A percentile compares a stretch with the other conserved stretches of the same genome.
Evolutionary conservation across 2,113 vertebrate genomes (phyloP).

Genomic region (Alces alces): DNA sequence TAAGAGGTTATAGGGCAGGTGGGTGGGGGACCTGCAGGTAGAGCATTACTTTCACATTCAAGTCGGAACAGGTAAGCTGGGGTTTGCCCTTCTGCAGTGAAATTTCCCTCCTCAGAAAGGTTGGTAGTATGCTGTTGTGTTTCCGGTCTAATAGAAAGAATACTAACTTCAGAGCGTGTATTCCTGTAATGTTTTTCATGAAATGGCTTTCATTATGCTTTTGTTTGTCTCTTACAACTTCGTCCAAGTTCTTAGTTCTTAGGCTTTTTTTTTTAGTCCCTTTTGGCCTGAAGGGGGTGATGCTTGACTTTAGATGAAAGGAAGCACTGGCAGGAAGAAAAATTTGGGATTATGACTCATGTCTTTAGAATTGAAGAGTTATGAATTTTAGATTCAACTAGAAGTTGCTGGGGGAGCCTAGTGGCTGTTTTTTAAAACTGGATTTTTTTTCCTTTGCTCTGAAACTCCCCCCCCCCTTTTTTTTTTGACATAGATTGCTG

Average conservation of each 20-base stretch:
- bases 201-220: neutral
- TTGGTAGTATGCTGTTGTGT: neutral
- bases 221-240: neutral
- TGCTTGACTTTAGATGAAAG: neutral
- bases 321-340: neutral
- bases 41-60: neutral
- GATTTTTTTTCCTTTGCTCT: neutral
- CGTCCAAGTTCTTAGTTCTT: neutral
- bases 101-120: conserved; percentile 5
- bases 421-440: neutral
- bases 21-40: neutral
- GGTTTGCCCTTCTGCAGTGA: neutral
- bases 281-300: neutral
- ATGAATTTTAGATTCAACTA: neutral
- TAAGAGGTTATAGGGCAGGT: neutral
- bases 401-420: neutral
- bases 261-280: neutral
- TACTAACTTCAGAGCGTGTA: neutral
- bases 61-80: neutral
- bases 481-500: conserved; percentile 85
- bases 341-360: neutral
- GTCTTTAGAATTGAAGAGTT: neutral
- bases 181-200: neutral
- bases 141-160: neutral
- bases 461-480: neutral